A percentile compares a stretch with the other conserved stretches of the same genome.
phyloP scores from a whole-genome alignment of 1,140 invertebrate genomes.

The Anoplolepis gracilipes region DNA sequence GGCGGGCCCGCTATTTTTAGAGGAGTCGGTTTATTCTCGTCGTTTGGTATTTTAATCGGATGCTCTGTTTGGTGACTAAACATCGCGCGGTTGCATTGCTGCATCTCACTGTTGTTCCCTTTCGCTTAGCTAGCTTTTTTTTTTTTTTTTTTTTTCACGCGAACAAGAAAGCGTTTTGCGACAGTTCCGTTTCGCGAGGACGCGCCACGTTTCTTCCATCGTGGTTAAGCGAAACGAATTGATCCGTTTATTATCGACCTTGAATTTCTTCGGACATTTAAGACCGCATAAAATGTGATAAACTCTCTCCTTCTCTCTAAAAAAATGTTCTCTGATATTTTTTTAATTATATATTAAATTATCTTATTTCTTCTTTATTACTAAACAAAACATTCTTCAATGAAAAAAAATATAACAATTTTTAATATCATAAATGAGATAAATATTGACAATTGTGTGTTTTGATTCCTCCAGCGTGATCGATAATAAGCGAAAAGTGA shows the following conservation, averaged over 20 bases:
- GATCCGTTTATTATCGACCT: slow-evolving; percentile 12
- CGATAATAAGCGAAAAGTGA: slow-evolving; percentile 36
- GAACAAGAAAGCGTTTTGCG: slow-evolving; percentile 3
- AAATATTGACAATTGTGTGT: not conserved
- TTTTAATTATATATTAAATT: not conserved
- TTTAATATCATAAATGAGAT: no score
- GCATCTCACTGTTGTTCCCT: slow-evolving; percentile 22
- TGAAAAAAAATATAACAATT: no score
- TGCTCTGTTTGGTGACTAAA: slow-evolving; percentile 74
- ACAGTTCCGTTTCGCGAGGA: not conserved
- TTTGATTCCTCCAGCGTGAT: not conserved
- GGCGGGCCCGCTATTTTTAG: slow-evolving; percentile 64
- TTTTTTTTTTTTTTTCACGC: slow-evolving; percentile 1
- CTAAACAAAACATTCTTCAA: not conserved
- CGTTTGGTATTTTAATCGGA: slow-evolving; percentile 73
- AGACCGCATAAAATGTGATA: not conserved
- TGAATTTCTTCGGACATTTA: slow-evolving; percentile 8
- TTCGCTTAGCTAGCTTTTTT: not conserved
- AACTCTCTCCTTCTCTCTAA: not conserved
- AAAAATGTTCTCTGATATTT: not conserved
- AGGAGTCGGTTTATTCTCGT: slow-evolving; percentile 67
- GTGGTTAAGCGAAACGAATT: slow-evolving; percentile 16
- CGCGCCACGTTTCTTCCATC: slow-evolving; percentile 15
- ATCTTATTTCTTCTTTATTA: not conserved
- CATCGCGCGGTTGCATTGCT: slow-evolving; percentile 16